Conservation (phyloP, 2,888 invertebrate species). For the Nomada fabriciana region DNA sequence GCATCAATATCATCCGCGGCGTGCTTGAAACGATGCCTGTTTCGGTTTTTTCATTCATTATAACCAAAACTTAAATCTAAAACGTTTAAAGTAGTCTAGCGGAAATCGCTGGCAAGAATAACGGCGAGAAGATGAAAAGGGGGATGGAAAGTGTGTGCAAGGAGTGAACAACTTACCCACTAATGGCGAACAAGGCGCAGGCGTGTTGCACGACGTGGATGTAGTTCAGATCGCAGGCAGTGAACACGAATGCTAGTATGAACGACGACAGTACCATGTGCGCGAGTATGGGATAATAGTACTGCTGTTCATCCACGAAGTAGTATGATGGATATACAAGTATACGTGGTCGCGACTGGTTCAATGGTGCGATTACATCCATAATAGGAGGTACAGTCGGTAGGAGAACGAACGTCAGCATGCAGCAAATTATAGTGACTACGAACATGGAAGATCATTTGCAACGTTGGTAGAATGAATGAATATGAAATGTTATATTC, state of each 20-base stretch:
- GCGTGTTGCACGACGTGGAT: slow-evolving; percentile 26
- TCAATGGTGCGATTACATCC: slow-evolving; percentile 15
- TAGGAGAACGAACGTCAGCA: background rate
- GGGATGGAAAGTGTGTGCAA: background rate
- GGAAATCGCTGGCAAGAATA: background rate
- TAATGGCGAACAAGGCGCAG: slow-evolving; percentile 13
- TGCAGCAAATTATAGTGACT: background rate
- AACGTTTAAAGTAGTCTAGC: background rate
- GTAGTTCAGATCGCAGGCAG: slow-evolving; percentile 21
- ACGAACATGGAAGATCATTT: no score
- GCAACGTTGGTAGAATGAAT: no score
- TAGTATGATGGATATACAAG: slow-evolving; percentile 21
- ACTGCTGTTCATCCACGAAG: slow-evolving; percentile 19
- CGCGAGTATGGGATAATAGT: slow-evolving; percentile 22
- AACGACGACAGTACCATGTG: background rate
- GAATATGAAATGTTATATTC: no score
- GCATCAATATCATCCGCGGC: background rate
- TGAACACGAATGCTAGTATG: background rate
- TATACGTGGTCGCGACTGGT: slow-evolving; percentile 10
- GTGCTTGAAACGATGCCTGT: slow-evolving; percentile 18
- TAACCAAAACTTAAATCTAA: background rate
- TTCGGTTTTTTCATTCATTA: background rate
- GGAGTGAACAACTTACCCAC: slow-evolving; percentile 5
- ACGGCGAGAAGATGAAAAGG: background rate
- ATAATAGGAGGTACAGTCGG: slow-evolving; percentile 12